Conservation (phyloP, 2,888 invertebrate genomes). For the Koerneria pararmatus region DNA sequence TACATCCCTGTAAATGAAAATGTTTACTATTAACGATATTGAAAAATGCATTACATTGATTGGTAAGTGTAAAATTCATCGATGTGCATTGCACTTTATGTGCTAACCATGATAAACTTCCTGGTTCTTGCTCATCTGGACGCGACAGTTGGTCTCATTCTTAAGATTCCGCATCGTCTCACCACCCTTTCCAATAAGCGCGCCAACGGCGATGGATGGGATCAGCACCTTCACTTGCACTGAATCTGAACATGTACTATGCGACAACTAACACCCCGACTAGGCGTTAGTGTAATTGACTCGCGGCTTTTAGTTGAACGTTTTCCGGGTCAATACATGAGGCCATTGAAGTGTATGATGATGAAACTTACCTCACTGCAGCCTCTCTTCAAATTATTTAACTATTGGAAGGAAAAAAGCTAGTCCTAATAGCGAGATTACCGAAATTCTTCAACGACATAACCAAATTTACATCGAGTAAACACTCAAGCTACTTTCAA, state of each 20-base stretch:
- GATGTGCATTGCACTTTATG: background rate
- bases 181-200: slow-evolving; percentile 98
- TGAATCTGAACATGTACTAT: slow-evolving; percentile 30
- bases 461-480: too few relatives aligned
- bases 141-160: slow-evolving; percentile 91
- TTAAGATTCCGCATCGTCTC: slow-evolving; percentile 97
- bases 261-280: too few relatives aligned
- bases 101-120: slow-evolving; percentile 92
- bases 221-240: slow-evolving; percentile 58
- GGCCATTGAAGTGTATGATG: background rate
- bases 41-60: background rate
- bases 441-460: too few relatives aligned
- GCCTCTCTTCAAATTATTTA: background rate
- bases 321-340: too few relatives aligned
- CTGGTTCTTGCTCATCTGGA: slow-evolving; percentile 98
- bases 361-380: background rate
- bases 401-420: background rate
- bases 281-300: too few relatives aligned
- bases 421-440: too few relatives aligned
- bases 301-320: slow-evolving; percentile 3
- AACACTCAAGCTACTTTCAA: too few relatives aligned
- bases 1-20: too few relatives aligned
- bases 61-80: background rate
- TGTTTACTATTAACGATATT: background rate
- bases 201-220: slow-evolving; percentile 83